Conservation (phyloP, 2,797 vertebrate species). For the Phataginus tetradactyla region DNA sequence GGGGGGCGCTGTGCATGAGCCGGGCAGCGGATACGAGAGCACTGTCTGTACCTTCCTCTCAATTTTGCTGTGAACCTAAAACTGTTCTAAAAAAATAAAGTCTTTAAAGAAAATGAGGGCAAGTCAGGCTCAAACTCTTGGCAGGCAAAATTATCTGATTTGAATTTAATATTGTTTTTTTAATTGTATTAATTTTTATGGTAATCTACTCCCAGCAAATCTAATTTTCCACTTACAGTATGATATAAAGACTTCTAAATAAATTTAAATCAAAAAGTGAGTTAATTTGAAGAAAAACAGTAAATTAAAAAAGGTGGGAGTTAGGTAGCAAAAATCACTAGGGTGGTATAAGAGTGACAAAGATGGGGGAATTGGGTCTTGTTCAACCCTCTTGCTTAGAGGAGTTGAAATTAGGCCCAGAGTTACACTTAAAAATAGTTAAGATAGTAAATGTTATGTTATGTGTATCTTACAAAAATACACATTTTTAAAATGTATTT, state of each 20-base stretch:
- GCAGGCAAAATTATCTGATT: not conserved
- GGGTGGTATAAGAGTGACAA: not conserved
- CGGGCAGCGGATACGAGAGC: too few species aligned
- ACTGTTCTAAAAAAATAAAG: not conserved
- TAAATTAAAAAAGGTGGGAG: not conserved
- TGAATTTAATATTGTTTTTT: not conserved
- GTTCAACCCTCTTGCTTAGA: not conserved
- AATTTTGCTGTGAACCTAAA: not conserved
- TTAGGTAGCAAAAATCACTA: not conserved
- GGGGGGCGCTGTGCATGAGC: too few species aligned
- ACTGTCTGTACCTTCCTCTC: not conserved
- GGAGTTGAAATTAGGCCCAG: not conserved
- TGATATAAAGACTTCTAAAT: not conserved
- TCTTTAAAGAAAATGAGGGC: not conserved
- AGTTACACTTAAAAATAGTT: not conserved
- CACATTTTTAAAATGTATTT: not conserved
- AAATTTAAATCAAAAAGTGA: not conserved
- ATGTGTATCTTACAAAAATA: not conserved
- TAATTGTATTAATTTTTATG: not conserved
- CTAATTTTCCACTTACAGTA: conserved; percentile 9
- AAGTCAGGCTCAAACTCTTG: not conserved
- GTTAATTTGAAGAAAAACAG: not conserved
- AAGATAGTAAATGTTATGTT: not conserved
- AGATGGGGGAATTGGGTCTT: not conserved
- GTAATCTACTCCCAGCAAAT: not conserved